Evolutionary conservation across 1,140 invertebrate species (phyloP), one percentile per base, ranked within the genome.

Genomic region (Psix sp.): DNA sequence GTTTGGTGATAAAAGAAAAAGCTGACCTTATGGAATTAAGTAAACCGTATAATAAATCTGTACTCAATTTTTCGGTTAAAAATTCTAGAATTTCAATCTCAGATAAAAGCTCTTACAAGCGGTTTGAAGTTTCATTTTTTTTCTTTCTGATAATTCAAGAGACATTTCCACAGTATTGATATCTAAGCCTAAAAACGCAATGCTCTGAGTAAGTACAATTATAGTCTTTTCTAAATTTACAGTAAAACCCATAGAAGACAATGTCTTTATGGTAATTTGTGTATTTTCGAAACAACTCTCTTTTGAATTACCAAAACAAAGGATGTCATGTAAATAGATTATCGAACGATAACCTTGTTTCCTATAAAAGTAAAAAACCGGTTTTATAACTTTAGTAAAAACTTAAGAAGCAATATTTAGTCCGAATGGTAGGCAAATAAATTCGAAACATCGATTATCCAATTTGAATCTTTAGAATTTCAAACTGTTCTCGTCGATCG

Each of bases 371-470:
- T 33, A n/a, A 3, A 33, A 10, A 3, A 33, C 29, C 3, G 29
- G 29, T 33, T 33, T 33, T n/a, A 76, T 57, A 9, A 78, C 33
- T 49, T 78, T 78, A 5, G 74, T 78, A 33, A 78, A 78, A 7
- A 76, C n/a, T n/a, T n/a, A 33, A 3, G 29, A n/a, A 11, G 29
- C 29, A 5, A 33, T 33, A 33, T 33, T 33, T n/a, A 33, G 29
- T 3, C 29, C 29, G 10, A 33, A 33, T 3, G 29, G 29, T 5
- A 33, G n/a, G n/a, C 29, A 33, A 11, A n/a, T 33, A 11, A 33
- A 33, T 33, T 33, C 29, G n/a, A 33, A 33, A 33, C 29, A 33
- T 6, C 10, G 4, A 33, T 33, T n/a, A 3, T 11, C n/a, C 5
- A 33, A 33, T 3, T 7, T 33, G n/a, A 33, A 33, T 11, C 29